phyloP scores from a whole-genome alignment of 37 sponge, comb jelly and placozoan genomes.

The Theonella swinhoei region DNA sequence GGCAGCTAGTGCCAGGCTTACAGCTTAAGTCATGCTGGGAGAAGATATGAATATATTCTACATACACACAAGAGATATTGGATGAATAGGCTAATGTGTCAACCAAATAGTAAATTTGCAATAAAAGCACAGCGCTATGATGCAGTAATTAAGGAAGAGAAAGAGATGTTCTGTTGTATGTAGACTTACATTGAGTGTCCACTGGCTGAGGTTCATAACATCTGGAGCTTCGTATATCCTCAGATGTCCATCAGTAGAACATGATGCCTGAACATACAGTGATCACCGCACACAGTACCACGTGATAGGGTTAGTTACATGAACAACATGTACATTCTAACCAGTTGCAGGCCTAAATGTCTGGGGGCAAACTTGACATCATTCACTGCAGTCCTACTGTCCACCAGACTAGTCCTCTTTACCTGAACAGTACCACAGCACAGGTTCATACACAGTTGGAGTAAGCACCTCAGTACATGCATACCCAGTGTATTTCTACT shows the following conservation, averaged over 20 bases:
- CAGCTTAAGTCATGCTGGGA: conserved; percentile 72
- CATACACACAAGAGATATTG: background rate
- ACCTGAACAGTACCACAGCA: conserved; percentile 72
- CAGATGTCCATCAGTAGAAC: conserved; percentile 85
- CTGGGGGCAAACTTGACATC: conserved; percentile 92
- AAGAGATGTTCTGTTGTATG: no score
- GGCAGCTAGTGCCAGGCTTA: conserved; percentile 83
- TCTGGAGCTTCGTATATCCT: conserved; percentile 94
- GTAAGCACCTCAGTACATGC: no score
- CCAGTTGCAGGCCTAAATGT: conserved; percentile 86
- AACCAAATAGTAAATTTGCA: no score
- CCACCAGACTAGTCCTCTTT: conserved; percentile 82
- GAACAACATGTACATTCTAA: conserved; percentile 5
- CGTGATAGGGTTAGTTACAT: background rate
- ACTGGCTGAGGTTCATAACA: conserved; percentile 94
- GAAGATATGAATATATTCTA: background rate
- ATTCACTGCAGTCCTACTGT: conserved; percentile 88
- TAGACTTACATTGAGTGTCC: conserved; percentile 73
- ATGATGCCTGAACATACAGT: conserved; percentile 69
- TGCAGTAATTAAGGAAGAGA: no score
- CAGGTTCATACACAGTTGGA: no score
- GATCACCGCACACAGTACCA: background rate
- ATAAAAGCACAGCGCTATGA: no score
- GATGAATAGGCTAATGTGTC: background rate
- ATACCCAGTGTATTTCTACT: conserved; percentile 10